Evolutionary conservation across 2,113 vertebrate genomes (phyloP).

Genomic region (Sus scrofa): DNA sequence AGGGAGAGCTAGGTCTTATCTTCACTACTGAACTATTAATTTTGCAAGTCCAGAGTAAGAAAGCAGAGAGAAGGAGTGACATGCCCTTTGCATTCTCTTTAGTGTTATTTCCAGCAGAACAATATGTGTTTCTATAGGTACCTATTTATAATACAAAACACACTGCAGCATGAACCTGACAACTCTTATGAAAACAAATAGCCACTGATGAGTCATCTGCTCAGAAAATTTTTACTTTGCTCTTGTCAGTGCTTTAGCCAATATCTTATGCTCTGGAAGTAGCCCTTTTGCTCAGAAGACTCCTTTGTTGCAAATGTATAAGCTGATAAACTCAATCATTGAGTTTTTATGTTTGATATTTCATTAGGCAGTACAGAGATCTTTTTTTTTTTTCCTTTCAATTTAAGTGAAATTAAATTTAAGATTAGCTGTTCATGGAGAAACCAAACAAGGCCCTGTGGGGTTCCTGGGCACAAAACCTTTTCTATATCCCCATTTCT

Average conservation of each 20-base stretch:
- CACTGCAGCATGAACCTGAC: neutral
- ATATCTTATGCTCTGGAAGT: neutral
- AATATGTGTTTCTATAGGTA: neutral
- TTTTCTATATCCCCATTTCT: no score
- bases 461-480: no score
- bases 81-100: neutral
- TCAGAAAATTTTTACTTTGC: slow-evolving; percentile 43
- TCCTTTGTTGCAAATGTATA: slow-evolving; percentile 39
- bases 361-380: slow-evolving; percentile 48
- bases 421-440: slow-evolving; percentile 65
- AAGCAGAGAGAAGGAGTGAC: neutral
- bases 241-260: neutral
- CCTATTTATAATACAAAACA: slow-evolving; percentile 41
- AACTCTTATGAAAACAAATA: slow-evolving; percentile 25
- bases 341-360: slow-evolving; percentile 59
- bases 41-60: neutral
- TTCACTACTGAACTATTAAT: neutral
- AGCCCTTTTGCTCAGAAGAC: slow-evolving; percentile 24
- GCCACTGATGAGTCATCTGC: neutral
- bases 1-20: neutral
- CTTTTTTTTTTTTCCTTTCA: slow-evolving; percentile 53
- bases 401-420: slow-evolving; percentile 70
- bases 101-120: neutral
- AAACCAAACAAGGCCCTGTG: no score
- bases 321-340: slow-evolving; percentile 47